Percentiles rank a stretch among this genome's conserved stretches.
Evolutionary conservation across 1,140 invertebrate genomes (phyloP).

Genomic region (Pogonomyrmex californicus): DNA sequence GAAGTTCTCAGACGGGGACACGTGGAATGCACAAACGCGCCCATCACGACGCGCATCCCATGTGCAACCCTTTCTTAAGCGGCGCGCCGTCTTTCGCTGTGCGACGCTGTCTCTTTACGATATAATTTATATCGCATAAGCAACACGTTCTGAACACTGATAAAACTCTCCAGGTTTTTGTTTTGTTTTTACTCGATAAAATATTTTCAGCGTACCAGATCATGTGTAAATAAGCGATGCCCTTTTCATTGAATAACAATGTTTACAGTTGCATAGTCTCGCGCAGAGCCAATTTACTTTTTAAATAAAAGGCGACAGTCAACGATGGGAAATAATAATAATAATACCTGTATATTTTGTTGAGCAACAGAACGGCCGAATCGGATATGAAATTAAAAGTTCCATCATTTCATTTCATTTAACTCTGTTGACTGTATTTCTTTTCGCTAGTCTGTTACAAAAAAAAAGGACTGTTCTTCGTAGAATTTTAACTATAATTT

Average conservation of each 20-base stretch:
- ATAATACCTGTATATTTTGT: background rate
- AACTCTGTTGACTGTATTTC: background rate
- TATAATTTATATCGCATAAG: constrained; percentile 6
- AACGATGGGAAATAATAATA: background rate
- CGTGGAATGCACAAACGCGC: background rate
- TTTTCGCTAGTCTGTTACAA: background rate
- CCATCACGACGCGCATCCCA: background rate
- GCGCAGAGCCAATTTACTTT: constrained; percentile 17
- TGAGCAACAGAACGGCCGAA: background rate
- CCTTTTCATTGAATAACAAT: constrained; percentile 14
- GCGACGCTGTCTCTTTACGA: background rate
- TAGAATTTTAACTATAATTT: background rate
- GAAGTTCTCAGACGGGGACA: background rate
- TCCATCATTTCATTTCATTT: background rate
- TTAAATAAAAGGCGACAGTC: background rate
- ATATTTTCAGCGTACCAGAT: background rate
- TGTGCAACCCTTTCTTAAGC: background rate
- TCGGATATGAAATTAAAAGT: constrained; percentile 8
- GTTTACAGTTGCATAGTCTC: background rate
- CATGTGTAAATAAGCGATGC: background rate
- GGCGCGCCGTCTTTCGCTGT: background rate
- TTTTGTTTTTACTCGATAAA: background rate
- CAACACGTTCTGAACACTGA: background rate
- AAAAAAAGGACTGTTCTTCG: background rate
- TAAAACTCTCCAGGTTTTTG: constrained; percentile 8